phyloP scores from a whole-genome alignment of 2,113 vertebrate genomes.

The Promerops cafer region DNA sequence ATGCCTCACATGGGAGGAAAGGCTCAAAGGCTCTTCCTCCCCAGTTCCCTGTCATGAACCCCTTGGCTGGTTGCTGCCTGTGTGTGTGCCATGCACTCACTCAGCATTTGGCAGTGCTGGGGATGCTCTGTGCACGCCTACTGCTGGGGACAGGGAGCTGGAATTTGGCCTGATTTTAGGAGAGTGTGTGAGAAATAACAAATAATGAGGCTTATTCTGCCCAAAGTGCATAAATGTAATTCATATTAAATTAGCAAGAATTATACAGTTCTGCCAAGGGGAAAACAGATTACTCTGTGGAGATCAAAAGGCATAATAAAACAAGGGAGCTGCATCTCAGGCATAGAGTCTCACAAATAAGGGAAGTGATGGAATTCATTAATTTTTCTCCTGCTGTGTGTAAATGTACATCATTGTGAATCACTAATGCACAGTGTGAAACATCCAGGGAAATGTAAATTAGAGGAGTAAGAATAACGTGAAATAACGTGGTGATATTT shows the following conservation, averaged over 20 bases:
- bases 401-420: neutral
- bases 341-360: neutral
- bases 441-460: neutral
- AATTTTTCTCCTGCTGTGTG: slow-evolving; percentile 17
- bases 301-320: slow-evolving; percentile 53
- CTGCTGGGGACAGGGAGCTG: neutral
- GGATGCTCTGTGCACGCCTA: neutral
- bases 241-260: slow-evolving; percentile 18
- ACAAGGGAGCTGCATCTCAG: neutral
- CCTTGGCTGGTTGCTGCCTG: neutral
- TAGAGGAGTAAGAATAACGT: neutral
- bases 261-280: neutral
- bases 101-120: neutral
- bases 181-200: neutral
- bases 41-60: neutral
- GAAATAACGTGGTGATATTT: neutral
- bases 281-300: neutral
- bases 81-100: neutral
- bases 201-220: neutral
- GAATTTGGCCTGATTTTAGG: neutral
- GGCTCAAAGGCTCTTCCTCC: neutral
- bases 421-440: neutral
- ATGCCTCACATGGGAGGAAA: accelerated
- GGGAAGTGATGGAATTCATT: slow-evolving; percentile 19
- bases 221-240: neutral